A percentile compares a stretch with the other conserved stretches of the same genome.
Evolutionary conservation across 2,113 vertebrate genomes (phyloP).

Genomic region (Rhizomys pruinosus): DNA sequence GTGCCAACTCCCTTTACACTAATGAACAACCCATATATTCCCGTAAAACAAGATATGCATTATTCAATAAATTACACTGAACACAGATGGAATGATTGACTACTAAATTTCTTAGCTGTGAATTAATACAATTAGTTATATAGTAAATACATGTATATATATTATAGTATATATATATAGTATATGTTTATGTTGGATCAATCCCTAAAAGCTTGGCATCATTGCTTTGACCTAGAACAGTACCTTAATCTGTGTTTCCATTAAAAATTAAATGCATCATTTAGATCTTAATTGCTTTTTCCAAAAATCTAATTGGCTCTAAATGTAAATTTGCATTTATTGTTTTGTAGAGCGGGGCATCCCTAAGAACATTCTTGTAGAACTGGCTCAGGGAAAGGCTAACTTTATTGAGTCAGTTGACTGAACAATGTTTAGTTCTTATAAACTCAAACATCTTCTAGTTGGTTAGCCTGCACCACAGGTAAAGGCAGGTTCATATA

Average conservation of each 20-base stretch:
- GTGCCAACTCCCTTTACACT: slow-evolving; percentile 12
- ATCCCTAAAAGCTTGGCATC: background rate
- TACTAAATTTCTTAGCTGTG: background rate
- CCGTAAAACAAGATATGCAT: slow-evolving; percentile 38
- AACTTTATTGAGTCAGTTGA: background rate
- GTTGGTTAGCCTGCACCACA: background rate
- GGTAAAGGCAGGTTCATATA: background rate
- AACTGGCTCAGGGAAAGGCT: background rate
- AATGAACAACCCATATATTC: slow-evolving; percentile 51
- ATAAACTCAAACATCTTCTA: background rate
- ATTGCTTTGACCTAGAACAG: background rate
- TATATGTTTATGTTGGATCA: background rate
- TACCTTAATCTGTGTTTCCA: background rate
- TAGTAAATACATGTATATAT: too few relatives aligned
- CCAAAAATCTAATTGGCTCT: background rate
- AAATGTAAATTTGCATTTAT: slow-evolving; percentile 43
- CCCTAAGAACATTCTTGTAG: background rate
- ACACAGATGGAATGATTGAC: background rate
- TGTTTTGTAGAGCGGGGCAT: background rate
- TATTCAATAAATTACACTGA: slow-evolving; percentile 17
- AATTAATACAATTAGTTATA: too few relatives aligned
- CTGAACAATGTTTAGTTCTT: slow-evolving; percentile 17
- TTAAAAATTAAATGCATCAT: slow-evolving; percentile 6
- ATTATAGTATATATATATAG: too few relatives aligned
- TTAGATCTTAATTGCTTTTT: background rate